These are phyloP conservation scores for Phoxinus phoxinus DNA, from an alignment of 2,113 vertebrate genomes.

Conservation along the genomic window DNA sequence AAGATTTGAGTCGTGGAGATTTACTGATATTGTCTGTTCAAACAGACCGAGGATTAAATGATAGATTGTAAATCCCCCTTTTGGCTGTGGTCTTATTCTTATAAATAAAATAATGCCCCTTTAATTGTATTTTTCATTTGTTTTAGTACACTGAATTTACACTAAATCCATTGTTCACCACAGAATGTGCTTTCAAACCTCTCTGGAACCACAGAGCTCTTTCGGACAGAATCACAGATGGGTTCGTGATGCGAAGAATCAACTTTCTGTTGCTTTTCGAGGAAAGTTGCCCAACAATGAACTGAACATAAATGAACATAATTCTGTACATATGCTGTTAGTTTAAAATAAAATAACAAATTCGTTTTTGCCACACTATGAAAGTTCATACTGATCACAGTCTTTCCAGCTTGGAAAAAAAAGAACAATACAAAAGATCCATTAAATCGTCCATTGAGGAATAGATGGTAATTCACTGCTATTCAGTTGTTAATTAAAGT, in stretches of 20 bases:
- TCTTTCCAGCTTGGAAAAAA: no score
- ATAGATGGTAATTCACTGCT: no score
- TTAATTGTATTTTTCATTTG: constrained; percentile 31
- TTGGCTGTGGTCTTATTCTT: constrained; percentile 2
- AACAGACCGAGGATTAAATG: not conserved
- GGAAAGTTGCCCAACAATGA: not conserved
- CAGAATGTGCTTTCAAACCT: not conserved
- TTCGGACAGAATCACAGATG: not conserved
- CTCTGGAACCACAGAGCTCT: not conserved
- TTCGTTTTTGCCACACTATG: no score
- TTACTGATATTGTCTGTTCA: not conserved
- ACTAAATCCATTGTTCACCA: not conserved
- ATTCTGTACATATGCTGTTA: not conserved
- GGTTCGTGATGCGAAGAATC: not conserved
- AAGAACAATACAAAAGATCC: no score
- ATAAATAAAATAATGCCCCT: not conserved
- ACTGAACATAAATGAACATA: no score
- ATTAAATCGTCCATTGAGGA: no score
- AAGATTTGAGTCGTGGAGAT: not conserved
- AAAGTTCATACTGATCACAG: no score
- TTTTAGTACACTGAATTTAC: not conserved
- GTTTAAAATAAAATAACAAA: not conserved
- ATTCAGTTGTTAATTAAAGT: no score
- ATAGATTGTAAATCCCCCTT: not conserved
- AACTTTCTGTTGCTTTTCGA: not conserved